Conservation (phyloP, 1,140 invertebrate species). For the Luehdorfia chinensis region DNA sequence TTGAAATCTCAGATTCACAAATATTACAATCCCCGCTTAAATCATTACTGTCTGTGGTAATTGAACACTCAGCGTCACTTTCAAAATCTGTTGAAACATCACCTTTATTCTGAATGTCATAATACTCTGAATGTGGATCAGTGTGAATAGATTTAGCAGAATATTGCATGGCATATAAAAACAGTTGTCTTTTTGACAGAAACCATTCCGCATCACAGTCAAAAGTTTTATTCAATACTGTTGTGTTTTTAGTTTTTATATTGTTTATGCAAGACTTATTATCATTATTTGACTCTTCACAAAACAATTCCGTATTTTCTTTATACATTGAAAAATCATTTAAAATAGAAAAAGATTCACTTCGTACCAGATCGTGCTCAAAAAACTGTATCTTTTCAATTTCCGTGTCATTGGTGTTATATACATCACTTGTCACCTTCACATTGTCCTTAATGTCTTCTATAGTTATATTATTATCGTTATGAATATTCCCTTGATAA, state of each 20-base stretch:
- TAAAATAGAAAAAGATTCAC: conserved; percentile 44
- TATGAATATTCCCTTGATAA: neutral
- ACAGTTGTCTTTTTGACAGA: conserved; percentile 29
- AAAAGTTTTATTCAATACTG: too few species aligned
- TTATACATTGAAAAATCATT: conserved; percentile 26
- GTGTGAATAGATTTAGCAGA: neutral
- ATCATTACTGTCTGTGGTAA: neutral
- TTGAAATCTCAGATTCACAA: neutral
- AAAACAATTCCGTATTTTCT: neutral
- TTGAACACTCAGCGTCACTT: conserved; percentile 20
- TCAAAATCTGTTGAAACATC: conserved; percentile 29
- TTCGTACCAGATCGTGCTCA: conserved; percentile 21
- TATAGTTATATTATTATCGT: neutral
- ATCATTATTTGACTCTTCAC: too few species aligned
- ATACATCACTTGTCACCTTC: neutral
- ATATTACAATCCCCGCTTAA: neutral
- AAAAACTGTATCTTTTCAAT: conserved; percentile 2
- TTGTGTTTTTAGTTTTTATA: too few species aligned
- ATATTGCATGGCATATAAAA: neutral
- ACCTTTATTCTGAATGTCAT: conserved; percentile 3
- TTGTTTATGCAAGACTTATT: too few species aligned
- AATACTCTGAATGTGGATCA: neutral
- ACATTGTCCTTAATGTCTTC: neutral
- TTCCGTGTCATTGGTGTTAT: neutral
- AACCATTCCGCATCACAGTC: conserved; percentile 36